Conservation (phyloP, 2,888 invertebrate species). For the Synanthedon vespiformis region DNA sequence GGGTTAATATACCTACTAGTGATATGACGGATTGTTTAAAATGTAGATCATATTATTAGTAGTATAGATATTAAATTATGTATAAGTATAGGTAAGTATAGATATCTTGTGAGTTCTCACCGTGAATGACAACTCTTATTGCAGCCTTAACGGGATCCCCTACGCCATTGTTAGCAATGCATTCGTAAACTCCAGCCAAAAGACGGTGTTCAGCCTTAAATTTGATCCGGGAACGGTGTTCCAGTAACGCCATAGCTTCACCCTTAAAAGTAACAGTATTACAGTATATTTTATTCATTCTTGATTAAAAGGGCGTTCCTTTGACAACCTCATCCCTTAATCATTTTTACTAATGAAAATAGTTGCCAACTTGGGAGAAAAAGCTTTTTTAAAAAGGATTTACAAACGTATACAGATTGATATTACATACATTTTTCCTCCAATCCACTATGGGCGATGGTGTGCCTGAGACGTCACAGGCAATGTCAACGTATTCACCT, state of each 20-base stretch:
- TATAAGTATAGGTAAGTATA: background rate
- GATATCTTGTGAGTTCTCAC: constrained; percentile 58
- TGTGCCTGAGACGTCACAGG: constrained; percentile 78
- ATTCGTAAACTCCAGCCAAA: constrained; percentile 80
- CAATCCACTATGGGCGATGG: constrained; percentile 81
- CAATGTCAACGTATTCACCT: constrained; percentile 80
- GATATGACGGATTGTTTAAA: no score
- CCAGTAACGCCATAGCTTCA: constrained; percentile 71
- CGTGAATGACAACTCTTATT: constrained; percentile 78
- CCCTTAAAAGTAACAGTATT: constrained; percentile 50
- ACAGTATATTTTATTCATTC: background rate
- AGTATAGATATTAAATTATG: no score
- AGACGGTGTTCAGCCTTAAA: constrained; percentile 76
- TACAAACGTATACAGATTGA: background rate
- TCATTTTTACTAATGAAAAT: no score
- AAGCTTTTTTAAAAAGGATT: no score
- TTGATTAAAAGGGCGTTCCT: background rate
- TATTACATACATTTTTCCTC: constrained; percentile 59
- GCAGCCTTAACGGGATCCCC: constrained; percentile 77
- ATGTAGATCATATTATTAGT: no score
- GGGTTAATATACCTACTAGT: no score
- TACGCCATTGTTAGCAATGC: constrained; percentile 79
- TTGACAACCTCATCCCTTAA: no score
- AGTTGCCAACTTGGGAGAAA: no score
- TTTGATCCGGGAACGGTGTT: constrained; percentile 71